These are phyloP conservation scores for Oreochromis aureus DNA, from an alignment of 2,113 vertebrate genomes.

Conservation along the genomic window DNA sequence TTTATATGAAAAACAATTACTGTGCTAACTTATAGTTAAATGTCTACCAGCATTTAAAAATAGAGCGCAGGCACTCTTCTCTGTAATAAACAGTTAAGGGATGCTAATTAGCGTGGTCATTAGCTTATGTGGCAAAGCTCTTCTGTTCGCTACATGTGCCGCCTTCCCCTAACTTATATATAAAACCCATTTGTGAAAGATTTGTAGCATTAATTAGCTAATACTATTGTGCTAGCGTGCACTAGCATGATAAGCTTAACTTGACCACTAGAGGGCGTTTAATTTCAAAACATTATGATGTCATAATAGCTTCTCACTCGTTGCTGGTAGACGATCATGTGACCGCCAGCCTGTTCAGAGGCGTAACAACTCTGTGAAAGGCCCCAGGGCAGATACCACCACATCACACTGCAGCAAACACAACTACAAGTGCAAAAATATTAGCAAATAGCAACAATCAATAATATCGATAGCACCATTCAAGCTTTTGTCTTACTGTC, in stretches of 20 bases:
- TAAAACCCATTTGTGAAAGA: background rate
- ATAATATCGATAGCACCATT: background rate
- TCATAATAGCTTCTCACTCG: accelerated
- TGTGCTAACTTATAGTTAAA: background rate
- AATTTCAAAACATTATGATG: background rate
- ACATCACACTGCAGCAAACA: background rate
- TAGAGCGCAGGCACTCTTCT: background rate
- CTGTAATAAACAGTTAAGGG: background rate
- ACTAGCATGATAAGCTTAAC: accelerated
- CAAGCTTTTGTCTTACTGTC: background rate
- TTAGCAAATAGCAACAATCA: background rate
- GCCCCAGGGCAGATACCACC: background rate
- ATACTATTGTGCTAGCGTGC: accelerated
- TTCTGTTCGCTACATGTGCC: background rate
- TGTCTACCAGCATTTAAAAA: background rate
- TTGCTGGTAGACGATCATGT: background rate
- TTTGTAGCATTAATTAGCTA: background rate
- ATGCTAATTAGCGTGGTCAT: background rate
- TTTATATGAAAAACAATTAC: background rate
- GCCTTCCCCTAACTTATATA: background rate
- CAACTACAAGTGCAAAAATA: background rate
- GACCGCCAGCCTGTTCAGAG: background rate
- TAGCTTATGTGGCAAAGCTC: background rate
- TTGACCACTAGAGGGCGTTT: background rate
- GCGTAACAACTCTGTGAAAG: background rate